Base-by-base conservation (phyloP, 2,797 vertebrate species). In the Lagodon rhomboides region DNA sequence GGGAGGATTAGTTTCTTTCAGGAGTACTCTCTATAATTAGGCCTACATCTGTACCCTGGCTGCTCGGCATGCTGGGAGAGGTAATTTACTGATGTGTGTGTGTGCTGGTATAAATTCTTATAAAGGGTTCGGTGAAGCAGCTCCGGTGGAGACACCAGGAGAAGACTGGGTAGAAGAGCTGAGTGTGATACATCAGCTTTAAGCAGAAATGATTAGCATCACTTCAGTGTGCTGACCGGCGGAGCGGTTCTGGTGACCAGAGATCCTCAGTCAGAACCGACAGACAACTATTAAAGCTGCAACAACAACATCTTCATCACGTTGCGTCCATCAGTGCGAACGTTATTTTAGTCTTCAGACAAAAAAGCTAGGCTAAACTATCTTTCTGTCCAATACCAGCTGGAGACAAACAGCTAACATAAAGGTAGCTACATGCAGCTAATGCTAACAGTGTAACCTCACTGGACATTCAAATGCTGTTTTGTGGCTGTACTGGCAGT, bases 21-120 rank as follows among this genome's bases (percentile, higher is more conserved):
- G 77, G 68, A 73, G 51, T 34, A 38, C 74, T 76, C 82, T 47
- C 82, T 73, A n/a, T 91, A 86, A 88, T 88, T 81, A 85, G 80
- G 69, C 80, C 84, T 68, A 75, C 77, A 87, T 85, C 58, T 87
- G 87, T 61, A 68, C 82, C 34, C 75, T 75, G 68, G 82, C 79
- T 84, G 83, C 79, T 84, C 55, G 11, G 76, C 68, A 67, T 85
- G 83, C 85, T 78, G 83, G 76, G 80, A 85, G 68, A 15, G 9
- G 60, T 70, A 76, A 84, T 89, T 86, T 81, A 85, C 78, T 44
- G 61, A 23, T 68, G 54, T 54, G 56, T 71, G 64, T 30, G 50
- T 51, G 44, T 54, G 62, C 50, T 41, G 41, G 56, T 65, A 12
- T 79, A 61, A 70, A 68, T 71, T 58, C 65, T 22, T 23, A 20